Conservation (phyloP, 2,113 vertebrate species). For the Myotis brandtii region DNA sequence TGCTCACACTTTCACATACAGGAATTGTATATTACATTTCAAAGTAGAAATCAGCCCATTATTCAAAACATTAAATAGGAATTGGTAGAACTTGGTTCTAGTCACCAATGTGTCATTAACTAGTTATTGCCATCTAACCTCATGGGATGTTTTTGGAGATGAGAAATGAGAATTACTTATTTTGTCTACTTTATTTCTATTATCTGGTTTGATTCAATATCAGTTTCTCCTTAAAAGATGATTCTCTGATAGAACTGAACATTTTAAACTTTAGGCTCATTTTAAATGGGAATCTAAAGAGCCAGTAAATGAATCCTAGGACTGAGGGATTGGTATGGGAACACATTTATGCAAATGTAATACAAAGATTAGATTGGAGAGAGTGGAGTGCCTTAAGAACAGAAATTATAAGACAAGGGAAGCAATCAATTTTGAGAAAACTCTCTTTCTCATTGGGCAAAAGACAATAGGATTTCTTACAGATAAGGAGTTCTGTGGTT, state of each 20-base stretch:
- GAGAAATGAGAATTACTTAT: not conserved
- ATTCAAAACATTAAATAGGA: not conserved
- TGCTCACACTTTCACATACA: not conserved
- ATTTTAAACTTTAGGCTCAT: not conserved
- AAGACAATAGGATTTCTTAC: slow-evolving; percentile 45
- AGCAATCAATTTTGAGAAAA: slow-evolving; percentile 61
- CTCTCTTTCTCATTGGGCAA: not conserved
- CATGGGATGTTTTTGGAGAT: not conserved
- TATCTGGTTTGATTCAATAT: not conserved
- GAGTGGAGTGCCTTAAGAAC: not conserved
- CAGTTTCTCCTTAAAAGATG: not conserved
- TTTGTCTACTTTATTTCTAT: slow-evolving; percentile 28
- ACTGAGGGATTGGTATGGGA: not conserved
- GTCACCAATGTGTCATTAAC: not conserved
- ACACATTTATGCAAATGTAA: slow-evolving; percentile 60
- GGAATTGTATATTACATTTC: not conserved
- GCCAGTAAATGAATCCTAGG: slow-evolving; percentile 30
- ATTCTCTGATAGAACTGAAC: slow-evolving; percentile 15
- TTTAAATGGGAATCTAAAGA: slow-evolving; percentile 51
- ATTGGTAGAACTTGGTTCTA: not conserved
- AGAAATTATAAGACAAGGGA: slow-evolving; percentile 60
- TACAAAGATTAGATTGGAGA: slow-evolving; percentile 29
- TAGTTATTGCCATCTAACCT: not conserved
- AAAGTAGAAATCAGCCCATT: not conserved
- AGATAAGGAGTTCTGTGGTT: slow-evolving; percentile 30